Conservation (phyloP, 2,888 invertebrate genomes). For the Liodrosophila aerea region DNA sequence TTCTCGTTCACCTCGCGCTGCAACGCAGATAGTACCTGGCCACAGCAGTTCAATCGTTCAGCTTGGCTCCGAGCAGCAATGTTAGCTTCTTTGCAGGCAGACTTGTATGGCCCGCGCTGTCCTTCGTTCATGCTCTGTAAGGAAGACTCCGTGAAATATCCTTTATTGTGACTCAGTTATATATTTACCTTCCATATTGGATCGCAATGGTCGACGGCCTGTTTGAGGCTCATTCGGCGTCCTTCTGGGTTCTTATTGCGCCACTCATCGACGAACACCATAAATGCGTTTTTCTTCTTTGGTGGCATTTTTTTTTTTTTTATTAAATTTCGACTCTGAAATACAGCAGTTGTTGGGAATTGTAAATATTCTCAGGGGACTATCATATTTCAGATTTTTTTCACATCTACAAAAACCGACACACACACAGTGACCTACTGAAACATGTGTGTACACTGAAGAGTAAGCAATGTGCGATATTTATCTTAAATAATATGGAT, state of each 20-base stretch:
- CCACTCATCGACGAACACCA: constrained; percentile 77
- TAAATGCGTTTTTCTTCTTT: constrained; percentile 70
- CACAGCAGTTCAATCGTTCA: constrained; percentile 70
- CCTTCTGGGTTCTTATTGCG: constrained; percentile 44
- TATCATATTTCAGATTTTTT: too few species aligned
- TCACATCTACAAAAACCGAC: too few species aligned
- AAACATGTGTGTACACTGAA: too few species aligned
- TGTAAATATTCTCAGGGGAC: too few species aligned
- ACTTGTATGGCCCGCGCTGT: constrained; percentile 70
- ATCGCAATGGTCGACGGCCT: constrained; percentile 68
- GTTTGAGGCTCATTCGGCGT: constrained; percentile 30
- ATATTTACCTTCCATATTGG: constrained; percentile 71
- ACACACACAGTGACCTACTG: too few species aligned
- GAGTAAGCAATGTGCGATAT: too few species aligned
- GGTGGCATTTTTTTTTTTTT: constrained; percentile 74
- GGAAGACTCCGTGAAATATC: too few species aligned
- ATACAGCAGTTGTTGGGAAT: too few species aligned
- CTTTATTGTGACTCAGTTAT: too few species aligned
- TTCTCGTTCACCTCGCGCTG: constrained; percentile 57
- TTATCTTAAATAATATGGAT: too few species aligned
- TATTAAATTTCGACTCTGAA: too few species aligned
- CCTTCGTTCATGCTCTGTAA: constrained; percentile 67
- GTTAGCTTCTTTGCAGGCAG: constrained; percentile 60
- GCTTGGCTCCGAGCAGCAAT: background rate
- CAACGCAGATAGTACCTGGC: constrained; percentile 58